Percentiles rank a stretch among this genome's conserved stretches.
These are phyloP conservation scores for Muscidifurax raptorellus DNA, from an alignment of 1,140 invertebrate species.

Conservation along the genomic window DNA sequence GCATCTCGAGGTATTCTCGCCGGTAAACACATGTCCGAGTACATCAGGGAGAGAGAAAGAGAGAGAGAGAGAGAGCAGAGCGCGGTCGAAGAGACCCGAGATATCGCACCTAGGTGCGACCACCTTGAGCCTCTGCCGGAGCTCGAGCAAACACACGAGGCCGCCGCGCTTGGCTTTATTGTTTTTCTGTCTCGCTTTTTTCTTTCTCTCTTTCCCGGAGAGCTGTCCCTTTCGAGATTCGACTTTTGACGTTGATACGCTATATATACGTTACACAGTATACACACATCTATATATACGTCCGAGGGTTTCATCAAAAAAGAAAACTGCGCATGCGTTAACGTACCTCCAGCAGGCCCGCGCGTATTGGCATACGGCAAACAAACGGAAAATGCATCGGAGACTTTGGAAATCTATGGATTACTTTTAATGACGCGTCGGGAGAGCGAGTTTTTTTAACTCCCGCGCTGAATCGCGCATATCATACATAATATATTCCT, in stretches of 20 bases:
- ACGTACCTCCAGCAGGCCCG: too few relatives aligned
- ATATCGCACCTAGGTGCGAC: slow-evolving; percentile 75
- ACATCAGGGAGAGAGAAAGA: not conserved
- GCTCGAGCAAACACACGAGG: slow-evolving; percentile 67
- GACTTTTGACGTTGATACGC: not conserved
- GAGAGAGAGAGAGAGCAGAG: slow-evolving; percentile 1
- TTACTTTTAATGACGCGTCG: too few relatives aligned
- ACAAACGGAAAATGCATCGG: too few relatives aligned
- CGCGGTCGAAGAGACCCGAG: slow-evolving; percentile 37
- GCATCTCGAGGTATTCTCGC: slow-evolving; percentile 57
- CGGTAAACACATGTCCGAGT: slow-evolving; percentile 53
- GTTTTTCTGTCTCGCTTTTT: slow-evolving; percentile 61
- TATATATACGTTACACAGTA: too few relatives aligned
- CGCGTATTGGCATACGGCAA: too few relatives aligned
- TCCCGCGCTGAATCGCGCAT: too few relatives aligned
- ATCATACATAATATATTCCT: too few relatives aligned
- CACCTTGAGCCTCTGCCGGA: slow-evolving; percentile 64
- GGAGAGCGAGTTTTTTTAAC: too few relatives aligned
- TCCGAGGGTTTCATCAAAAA: too few relatives aligned
- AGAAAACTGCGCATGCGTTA: too few relatives aligned
- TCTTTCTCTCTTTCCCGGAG: slow-evolving; percentile 3
- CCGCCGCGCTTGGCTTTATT: slow-evolving; percentile 58
- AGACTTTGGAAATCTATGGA: too few relatives aligned
- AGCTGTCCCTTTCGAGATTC: slow-evolving; percentile 2
- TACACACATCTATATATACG: too few relatives aligned